Evolutionary conservation across 2,797 vertebrate species (phyloP), one percentile per base, ranked within the genome.

Genomic region (Crossoptilon crossoptilon): DNA sequence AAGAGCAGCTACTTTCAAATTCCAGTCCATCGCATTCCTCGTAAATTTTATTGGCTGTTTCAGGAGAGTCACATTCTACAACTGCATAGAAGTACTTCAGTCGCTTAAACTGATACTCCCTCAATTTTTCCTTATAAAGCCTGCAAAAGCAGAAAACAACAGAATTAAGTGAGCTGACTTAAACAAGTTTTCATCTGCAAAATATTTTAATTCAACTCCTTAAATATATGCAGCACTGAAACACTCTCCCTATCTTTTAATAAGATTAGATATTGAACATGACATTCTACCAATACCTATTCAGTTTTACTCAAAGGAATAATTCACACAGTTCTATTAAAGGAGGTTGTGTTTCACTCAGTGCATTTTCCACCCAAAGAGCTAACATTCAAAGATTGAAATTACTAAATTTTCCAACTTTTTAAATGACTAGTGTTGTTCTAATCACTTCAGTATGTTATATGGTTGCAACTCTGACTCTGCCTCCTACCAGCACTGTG

Each of bases 1-100:
- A 97, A 16, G 99, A 99, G 95, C 98, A 99, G 97, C 99, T 99
- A 95, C 98, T 99, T 98, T 99, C 99, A 64, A 99, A 99, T 97
- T 99, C 99, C 51, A 98, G 97, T 80, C 99, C 98, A 72, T 99
- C 99, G 22, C 99, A 99, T 72, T 99, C 98, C 55, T 98, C 97
- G 90, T 99, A 99, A 93, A 99, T 98, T 91, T 98, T 98, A 62
- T 97, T 96, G 1, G 99, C 99, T 2, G 99, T 99, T 95, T 97
- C 97, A 27, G 96, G 84, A 5, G 98, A 98, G 97, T 99, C 99
- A 33, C 99, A 99, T 95, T 99, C 98, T 46, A 98, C 98, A 68
- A 99, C 98, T 1, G 98, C 99, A 87, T 99, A 99, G 95, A 97
- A 99, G 86, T 99, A 99, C 68, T 97, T 98, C 70, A 99, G 97